Conservation (phyloP, 53 echinoderm and acorn worm species). For the Arbacia lixula region DNA sequence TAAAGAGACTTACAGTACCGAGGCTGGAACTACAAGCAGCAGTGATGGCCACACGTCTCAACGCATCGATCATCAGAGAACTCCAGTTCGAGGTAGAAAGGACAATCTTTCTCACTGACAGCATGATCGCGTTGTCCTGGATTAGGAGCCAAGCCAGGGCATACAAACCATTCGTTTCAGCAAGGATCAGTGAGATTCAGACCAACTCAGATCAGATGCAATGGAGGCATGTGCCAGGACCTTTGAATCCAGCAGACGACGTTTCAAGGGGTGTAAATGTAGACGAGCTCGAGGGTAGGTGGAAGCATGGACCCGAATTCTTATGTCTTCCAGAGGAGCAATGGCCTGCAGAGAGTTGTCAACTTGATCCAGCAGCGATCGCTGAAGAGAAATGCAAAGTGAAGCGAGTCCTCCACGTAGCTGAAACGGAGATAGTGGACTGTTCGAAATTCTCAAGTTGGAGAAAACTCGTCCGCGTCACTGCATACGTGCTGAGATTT, state of each 20-base stretch:
- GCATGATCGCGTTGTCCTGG: conserved; percentile 39
- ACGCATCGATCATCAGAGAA: conserved; percentile 21
- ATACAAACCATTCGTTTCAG: conserved; percentile 52
- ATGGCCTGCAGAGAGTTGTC: conserved; percentile 43
- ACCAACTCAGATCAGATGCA: not conserved
- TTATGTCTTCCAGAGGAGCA: conserved; percentile 47
- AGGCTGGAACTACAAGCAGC: conserved; percentile 46
- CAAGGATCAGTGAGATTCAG: conserved; percentile 30
- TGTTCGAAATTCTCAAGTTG: conserved; percentile 15
- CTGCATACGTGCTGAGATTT: conserved; percentile 7
- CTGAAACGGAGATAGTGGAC: conserved; percentile 40
- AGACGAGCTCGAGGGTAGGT: conserved; percentile 26
- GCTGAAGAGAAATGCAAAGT: conserved; percentile 49
- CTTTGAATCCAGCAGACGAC: conserved; percentile 61
- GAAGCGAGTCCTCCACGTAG: conserved; percentile 12
- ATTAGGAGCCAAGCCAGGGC: conserved; percentile 7
- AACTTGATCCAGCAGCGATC: not conserved
- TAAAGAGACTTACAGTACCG: conserved; percentile 31
- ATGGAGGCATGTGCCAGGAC: conserved; percentile 16
- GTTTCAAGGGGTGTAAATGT: conserved; percentile 50
- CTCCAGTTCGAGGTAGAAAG: conserved; percentile 10
- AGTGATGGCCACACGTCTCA: conserved; percentile 35
- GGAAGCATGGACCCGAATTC: conserved; percentile 65
- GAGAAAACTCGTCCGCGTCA: conserved; percentile 19
- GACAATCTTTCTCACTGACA: conserved; percentile 43